A percentile compares a stretch with the other conserved stretches of the same genome.
Conservation (phyloP, 2,113 vertebrate genomes). For the Pomatostomus ruficeps region DNA sequence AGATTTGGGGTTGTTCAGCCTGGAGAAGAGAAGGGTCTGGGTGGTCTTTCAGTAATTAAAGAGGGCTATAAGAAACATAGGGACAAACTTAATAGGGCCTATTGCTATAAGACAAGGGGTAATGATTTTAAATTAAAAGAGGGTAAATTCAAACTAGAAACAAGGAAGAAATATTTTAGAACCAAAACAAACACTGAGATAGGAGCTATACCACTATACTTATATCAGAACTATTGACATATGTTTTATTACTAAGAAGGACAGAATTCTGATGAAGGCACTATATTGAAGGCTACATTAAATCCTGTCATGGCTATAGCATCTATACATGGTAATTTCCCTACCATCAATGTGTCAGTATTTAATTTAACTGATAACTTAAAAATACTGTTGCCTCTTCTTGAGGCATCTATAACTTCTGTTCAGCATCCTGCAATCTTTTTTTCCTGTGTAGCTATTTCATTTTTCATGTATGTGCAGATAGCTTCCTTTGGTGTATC, state of each 20-base stretch:
- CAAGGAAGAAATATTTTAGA: not conserved
- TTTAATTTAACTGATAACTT: not conserved
- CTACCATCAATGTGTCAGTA: not conserved
- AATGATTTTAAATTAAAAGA: not conserved
- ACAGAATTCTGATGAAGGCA: not conserved
- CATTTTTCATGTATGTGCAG: not conserved
- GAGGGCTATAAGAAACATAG: not conserved
- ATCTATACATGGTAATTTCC: not conserved
- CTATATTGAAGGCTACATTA: not conserved
- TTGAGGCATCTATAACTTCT: not conserved
- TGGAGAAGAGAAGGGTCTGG: not conserved
- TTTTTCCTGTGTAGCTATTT: not conserved
- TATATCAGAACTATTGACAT: not conserved
- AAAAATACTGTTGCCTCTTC: not conserved
- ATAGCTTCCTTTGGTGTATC: not conserved
- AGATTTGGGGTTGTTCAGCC: not conserved
- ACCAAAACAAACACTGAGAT: not conserved
- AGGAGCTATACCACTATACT: not conserved
- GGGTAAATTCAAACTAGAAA: not conserved
- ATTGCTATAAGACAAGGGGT: not conserved
- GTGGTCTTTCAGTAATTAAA: not conserved
- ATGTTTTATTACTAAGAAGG: not conserved
- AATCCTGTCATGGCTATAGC: not conserved
- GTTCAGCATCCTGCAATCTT: not conserved
- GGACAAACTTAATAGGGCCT: not conserved